A percentile compares a stretch with the other conserved stretches of the same genome.
These are phyloP conservation scores for Scrobipalpa atriplicella DNA, from an alignment of 2,888 invertebrate species.

Conservation along the genomic window DNA sequence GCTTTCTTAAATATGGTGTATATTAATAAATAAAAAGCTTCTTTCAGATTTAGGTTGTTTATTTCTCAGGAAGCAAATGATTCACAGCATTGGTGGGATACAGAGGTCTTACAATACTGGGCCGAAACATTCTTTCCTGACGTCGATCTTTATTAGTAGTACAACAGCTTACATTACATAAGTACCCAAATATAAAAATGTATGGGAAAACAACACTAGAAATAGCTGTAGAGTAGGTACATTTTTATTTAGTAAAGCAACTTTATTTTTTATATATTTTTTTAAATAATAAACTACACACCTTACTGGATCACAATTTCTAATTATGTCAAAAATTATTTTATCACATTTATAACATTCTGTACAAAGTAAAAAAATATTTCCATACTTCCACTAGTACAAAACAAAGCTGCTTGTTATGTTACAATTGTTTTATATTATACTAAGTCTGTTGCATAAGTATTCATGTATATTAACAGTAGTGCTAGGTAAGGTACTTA, in stretches of 20 bases:
- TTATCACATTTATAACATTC: constrained; percentile 80
- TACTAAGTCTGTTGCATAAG: constrained; percentile 44
- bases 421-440: constrained; percentile 49
- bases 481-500: no score
- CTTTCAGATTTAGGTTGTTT: constrained; percentile 76
- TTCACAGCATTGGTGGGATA: constrained; percentile 83
- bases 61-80: constrained; percentile 82
- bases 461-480: constrained; percentile 40
- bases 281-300: constrained; percentile 69
- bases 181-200: constrained; percentile 72
- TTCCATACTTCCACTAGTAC: constrained; percentile 72
- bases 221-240: constrained; percentile 66
- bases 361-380: constrained; percentile 82
- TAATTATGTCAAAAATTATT: constrained; percentile 78
- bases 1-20: background rate
- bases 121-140: constrained; percentile 76
- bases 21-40: constrained; percentile 45
- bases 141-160: constrained; percentile 64
- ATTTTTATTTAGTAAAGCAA: constrained; percentile 75
- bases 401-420: constrained; percentile 67
- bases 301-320: constrained; percentile 80
- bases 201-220: constrained; percentile 72
- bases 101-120: constrained; percentile 76
- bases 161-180: constrained; percentile 76
- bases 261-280: constrained; percentile 61